Percentiles rank a stretch among this genome's conserved stretches.
These are phyloP conservation scores for Cydia fagiglandana DNA, from an alignment of 1,140 invertebrate genomes.

Conservation along the genomic window DNA sequence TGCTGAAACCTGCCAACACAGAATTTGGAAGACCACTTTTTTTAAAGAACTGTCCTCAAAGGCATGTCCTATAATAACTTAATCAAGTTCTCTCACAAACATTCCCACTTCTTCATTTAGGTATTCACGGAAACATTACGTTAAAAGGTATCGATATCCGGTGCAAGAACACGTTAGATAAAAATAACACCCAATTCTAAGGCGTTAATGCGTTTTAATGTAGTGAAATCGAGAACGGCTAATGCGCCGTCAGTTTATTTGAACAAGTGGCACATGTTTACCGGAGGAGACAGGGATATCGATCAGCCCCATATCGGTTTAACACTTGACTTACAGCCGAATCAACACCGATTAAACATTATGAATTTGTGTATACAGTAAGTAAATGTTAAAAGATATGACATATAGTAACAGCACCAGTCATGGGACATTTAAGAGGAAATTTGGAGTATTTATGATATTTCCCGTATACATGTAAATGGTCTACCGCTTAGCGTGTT, in stretches of 20 bases:
- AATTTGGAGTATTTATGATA: no score
- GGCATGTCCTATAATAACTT: no score
- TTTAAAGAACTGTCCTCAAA: no score
- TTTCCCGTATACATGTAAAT: no score
- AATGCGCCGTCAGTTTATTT: slow-evolving; percentile 76
- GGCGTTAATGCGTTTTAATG: slow-evolving; percentile 78
- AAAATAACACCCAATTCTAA: slow-evolving; percentile 70
- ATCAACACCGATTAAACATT: slow-evolving; percentile 26
- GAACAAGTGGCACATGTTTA: slow-evolving; percentile 78
- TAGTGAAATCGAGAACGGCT: slow-evolving; percentile 76
- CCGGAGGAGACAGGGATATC: slow-evolving; percentile 70
- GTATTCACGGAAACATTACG: slow-evolving; percentile 9
- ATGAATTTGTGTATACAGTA: neutral
- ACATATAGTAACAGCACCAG: no score
- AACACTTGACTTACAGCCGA: slow-evolving; percentile 54
- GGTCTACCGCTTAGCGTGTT: no score
- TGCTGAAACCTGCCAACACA: no score
- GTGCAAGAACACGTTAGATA: slow-evolving; percentile 39
- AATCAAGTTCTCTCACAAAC: neutral
- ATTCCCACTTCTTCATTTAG: neutral
- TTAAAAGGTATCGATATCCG: slow-evolving; percentile 32
- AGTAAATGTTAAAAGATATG: neutral
- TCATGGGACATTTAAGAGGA: no score
- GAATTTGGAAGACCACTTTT: no score
- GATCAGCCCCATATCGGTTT: slow-evolving; percentile 73